These are phyloP conservation scores for Anticlea derivata DNA, from an alignment of 2,888 invertebrate genomes.

Conservation along the genomic window DNA sequence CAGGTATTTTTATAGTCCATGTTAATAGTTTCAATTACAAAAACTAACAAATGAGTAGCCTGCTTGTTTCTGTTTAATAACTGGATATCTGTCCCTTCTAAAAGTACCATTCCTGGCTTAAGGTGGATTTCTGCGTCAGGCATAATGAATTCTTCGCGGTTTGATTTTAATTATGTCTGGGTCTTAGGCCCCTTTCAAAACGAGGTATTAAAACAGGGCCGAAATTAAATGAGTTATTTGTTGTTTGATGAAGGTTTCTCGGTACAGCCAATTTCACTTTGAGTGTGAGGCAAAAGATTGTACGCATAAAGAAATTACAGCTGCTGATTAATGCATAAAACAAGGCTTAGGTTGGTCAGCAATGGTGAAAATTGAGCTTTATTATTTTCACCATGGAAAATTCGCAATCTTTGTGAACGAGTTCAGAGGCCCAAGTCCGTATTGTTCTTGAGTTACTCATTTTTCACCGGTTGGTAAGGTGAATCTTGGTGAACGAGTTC, in stretches of 20 bases:
- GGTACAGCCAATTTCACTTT: slow-evolving; percentile 17
- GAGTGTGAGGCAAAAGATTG: slow-evolving; percentile 16
- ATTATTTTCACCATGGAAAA: no score
- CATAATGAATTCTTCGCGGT: slow-evolving; percentile 50
- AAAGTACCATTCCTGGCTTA: slow-evolving; percentile 22
- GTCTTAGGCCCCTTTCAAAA: slow-evolving; percentile 32
- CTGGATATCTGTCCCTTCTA: slow-evolving; percentile 2
- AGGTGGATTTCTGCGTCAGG: slow-evolving; percentile 43
- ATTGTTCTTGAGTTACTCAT: no score
- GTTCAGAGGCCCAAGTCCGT: no score
- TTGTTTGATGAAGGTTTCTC: slow-evolving; percentile 27
- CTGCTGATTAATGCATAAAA: no score
- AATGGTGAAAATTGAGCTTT: no score
- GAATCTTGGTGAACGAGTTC: no score
- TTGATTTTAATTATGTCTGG: slow-evolving; percentile 50
- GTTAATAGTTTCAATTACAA: no score
- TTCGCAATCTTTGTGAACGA: no score
- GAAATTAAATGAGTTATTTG: slow-evolving; percentile 29
- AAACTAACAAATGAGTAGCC: no score
- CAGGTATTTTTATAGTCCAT: no score
- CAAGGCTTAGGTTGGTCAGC: no score
- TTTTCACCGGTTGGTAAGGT: no score
- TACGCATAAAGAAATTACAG: neutral
- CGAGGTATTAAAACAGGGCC: slow-evolving; percentile 31
- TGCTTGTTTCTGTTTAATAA: neutral